Evolutionary conservation across 2,888 invertebrate species (phyloP).

Genomic region (Caenorhabditis sp.): DNA sequence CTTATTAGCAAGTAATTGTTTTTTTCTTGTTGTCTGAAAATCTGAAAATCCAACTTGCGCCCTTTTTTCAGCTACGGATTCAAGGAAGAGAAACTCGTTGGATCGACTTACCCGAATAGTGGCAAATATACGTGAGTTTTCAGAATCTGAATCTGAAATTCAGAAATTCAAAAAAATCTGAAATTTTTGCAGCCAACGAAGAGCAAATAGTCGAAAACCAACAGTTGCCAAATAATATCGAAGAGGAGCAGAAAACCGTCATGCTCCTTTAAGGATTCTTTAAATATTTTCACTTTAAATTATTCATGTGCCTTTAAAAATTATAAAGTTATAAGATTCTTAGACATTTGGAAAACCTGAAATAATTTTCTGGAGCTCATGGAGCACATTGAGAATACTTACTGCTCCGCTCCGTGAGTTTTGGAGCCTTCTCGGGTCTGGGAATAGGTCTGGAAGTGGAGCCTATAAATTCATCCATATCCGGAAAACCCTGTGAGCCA

Average conservation of each 20-base stretch:
- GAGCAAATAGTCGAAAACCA: constrained; percentile 8
- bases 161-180: background rate
- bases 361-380: too few relatives aligned
- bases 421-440: too few relatives aligned
- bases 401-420: too few relatives aligned
- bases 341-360: too few relatives aligned
- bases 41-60: background rate
- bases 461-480: too few relatives aligned
- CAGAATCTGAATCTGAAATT: background rate
- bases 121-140: constrained; percentile 48
- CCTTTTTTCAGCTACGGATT: constrained; percentile 35
- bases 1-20: constrained; percentile 25
- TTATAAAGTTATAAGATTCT: too few relatives aligned
- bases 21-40: background rate
- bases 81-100: constrained; percentile 48
- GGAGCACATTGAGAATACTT: too few relatives aligned
- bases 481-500: too few relatives aligned
- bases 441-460: too few relatives aligned
- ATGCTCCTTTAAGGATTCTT: constrained; percentile 11
- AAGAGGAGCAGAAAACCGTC: constrained; percentile 21
- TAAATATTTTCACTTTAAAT: constrained; percentile 10
- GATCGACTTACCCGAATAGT: constrained; percentile 52
- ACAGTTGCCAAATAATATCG: constrained; percentile 6
- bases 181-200: constrained; percentile 21
- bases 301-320: background rate